A percentile compares a stretch with the other conserved stretches of the same genome.
Conservation (phyloP, 2,113 vertebrate species). For the Cyanoliseus patagonus region DNA sequence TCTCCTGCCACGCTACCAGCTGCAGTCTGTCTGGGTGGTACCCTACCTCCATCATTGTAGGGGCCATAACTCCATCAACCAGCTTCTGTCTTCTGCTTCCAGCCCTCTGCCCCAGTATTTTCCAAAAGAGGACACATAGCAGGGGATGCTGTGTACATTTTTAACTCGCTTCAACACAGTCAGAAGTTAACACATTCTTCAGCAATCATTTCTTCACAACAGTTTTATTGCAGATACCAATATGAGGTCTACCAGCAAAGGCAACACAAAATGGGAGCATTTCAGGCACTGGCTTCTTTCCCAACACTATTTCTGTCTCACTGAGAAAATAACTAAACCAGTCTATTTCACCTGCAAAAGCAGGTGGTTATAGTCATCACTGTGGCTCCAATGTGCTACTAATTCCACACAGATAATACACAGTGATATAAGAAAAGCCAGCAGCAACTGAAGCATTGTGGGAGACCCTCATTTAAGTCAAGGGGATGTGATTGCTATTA, state of each 20-base stretch:
- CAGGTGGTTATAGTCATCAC: neutral
- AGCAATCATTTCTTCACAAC: neutral
- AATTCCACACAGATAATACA: neutral
- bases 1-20: fast-evolving
- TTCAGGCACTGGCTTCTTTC: neutral
- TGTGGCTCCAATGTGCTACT: neutral
- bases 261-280: neutral
- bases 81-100: neutral
- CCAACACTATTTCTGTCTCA: neutral
- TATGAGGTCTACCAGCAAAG: neutral
- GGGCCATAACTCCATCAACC: neutral
- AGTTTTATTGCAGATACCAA: neutral
- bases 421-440: neutral
- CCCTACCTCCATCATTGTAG: fast-evolving
- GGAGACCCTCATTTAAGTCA: neutral
- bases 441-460: neutral
- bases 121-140: neutral
- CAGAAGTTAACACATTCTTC: neutral
- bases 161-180: neutral
- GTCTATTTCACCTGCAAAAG: neutral
- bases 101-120: neutral
- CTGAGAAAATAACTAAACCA: neutral
- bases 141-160: neutral
- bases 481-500: neutral
- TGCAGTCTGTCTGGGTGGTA: neutral